These are phyloP conservation scores for Coleophora deauratella DNA, from an alignment of 2,888 invertebrate genomes.

Conservation along the genomic window DNA sequence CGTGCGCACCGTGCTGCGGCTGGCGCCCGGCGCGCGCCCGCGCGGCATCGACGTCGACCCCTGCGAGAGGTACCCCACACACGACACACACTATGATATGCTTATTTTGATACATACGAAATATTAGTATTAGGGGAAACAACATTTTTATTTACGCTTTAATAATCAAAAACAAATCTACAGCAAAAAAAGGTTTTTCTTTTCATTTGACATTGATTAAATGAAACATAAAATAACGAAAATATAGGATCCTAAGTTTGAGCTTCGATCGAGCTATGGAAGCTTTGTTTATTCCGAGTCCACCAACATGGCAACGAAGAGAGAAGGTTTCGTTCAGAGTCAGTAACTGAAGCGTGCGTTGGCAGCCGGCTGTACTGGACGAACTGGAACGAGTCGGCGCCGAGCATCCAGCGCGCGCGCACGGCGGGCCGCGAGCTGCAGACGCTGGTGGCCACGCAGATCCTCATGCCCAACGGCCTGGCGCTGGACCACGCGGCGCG, in stretches of 20 bases:
- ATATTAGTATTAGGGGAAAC: too few relatives aligned
- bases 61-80: constrained; percentile 68
- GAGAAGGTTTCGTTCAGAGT: too few relatives aligned
- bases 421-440: constrained; percentile 79
- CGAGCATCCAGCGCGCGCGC: constrained; percentile 86
- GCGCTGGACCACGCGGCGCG: constrained; percentile 83
- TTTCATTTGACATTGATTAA: too few relatives aligned
- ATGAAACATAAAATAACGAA: too few relatives aligned
- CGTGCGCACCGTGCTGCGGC: constrained; percentile 75
- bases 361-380: constrained; percentile 86
- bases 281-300: too few relatives aligned
- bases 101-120: too few relatives aligned
- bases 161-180: too few relatives aligned
- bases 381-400: constrained; percentile 89
- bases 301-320: too few relatives aligned
- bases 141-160: too few relatives aligned
- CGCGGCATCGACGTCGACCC: constrained; percentile 90
- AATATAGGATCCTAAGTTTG: too few relatives aligned
- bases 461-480: constrained; percentile 89
- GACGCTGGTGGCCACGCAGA: constrained; percentile 81
- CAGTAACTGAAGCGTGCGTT: not conserved
- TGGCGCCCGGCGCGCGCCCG: constrained; percentile 83
- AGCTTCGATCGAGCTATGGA: too few relatives aligned
- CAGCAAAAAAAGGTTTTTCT: too few relatives aligned
- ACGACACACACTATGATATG: not conserved